Conservation (phyloP, 2,113 vertebrate genomes). For the Ramphastos sulfuratus region DNA sequence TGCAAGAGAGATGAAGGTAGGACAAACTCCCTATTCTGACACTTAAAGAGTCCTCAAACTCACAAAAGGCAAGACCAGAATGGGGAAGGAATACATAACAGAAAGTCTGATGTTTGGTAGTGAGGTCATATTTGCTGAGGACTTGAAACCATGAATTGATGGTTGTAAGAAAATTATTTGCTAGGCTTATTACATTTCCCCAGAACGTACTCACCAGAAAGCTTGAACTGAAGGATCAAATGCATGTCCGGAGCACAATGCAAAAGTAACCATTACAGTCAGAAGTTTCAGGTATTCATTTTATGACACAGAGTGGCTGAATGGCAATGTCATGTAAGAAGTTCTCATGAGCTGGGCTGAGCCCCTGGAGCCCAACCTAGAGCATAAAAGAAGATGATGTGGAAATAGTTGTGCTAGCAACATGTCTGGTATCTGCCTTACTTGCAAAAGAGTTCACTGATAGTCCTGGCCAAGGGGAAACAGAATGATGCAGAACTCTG, state of each 20-base stretch:
- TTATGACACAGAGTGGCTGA: not conserved
- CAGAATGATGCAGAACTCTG: not conserved
- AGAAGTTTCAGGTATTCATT: not conserved
- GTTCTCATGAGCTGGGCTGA: not conserved
- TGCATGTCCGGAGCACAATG: not conserved
- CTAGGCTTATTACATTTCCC: not conserved
- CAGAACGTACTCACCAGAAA: not conserved
- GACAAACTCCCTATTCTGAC: not conserved
- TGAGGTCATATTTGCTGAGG: not conserved
- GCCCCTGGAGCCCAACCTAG: not conserved
- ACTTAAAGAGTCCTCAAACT: not conserved
- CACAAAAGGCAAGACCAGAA: not conserved
- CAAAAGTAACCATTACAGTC: rapidly evolving
- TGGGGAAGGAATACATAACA: not conserved
- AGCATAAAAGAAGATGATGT: not conserved
- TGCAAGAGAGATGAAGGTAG: not conserved
- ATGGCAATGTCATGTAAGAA: rapidly evolving
- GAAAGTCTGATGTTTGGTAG: not conserved
- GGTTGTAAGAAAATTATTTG: not conserved
- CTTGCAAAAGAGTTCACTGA: not conserved
- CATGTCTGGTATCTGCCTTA: not conserved
- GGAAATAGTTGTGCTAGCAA: not conserved
- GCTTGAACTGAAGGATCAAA: not conserved
- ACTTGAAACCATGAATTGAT: not conserved
- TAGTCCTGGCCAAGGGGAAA: not conserved